Evolutionary conservation across 2,888 invertebrate species (phyloP), one percentile per base, ranked within the genome.

Genomic region (Drosophila nr. fundita): DNA sequence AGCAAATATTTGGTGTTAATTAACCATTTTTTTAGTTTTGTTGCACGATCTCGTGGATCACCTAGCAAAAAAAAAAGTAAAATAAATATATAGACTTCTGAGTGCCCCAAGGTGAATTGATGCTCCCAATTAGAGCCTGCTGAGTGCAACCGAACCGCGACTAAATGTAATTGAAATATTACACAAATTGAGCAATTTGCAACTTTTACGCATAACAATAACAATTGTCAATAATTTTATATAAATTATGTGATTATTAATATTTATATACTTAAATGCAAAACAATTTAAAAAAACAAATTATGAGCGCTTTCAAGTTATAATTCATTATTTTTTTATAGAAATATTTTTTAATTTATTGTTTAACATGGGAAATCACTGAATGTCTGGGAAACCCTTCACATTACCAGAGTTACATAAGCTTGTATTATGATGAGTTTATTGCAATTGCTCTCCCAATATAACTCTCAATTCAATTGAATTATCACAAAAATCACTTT

Each of bases 1-100:
- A 52, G 67, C 86, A 86, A 87, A 89, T 86, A 86, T 89, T 83
- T 84, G 79, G 71, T 72, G 75, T 66, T 78, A 82, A 74, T 78
- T 76, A 74, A 62, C 40, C 38, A 48, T 42, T 59, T 76, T 76
- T 21, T 36, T 34, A 42, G 57, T 42, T 42, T 61, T 45, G 38
- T 55, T 67, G 71, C 69, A 66, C 67, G 67, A 83, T 85, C 88
- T 86, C 80, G 83, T 88, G 66, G 50, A 68, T 80, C 70, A 82
- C 77, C 73, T 57, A 48, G 49, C 11, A 29, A 10, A 48, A 52
- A 54, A 34, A 36, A 58, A n/a, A 5, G n/a, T n/a, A n/a, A n/a
- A 11, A 42, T 21, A 29, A 8, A 40, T 52, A 21, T 11, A 49
- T 67, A 36, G 5, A 5, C 15, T 15, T 21, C 57, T 62, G 30